Evolutionary conservation across 37 sponge, comb jelly and placozoan species (phyloP), one percentile per base, ranked within the genome.

Genomic region (Beroe ovata): DNA sequence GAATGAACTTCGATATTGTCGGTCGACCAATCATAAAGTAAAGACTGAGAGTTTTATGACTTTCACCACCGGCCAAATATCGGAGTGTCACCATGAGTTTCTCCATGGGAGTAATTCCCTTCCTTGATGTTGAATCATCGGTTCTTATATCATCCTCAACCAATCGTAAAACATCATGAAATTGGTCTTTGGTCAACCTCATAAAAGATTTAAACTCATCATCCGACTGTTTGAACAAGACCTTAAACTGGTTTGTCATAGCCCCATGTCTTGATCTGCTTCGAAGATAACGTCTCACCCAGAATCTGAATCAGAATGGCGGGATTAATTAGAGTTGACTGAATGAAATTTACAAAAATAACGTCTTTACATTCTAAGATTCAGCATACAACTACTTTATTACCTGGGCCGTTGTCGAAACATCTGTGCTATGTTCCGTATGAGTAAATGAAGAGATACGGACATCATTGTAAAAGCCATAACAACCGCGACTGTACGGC

Each of bases 21-120:
- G 69, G 35, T 18, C 69, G 69, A 1, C 69, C 69, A 66, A 66
- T 66, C 69, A 66, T 66, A 66, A 66, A 66, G 36, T 66, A 66
- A 34, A 66, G 36, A 26, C 35, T 33, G 2, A 66, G 69, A 33
- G 69, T 66, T 8, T 1, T 34, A 66, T 66, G 69, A 30, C 36
- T 66, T 37, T 66, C 69, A 14, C 69, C 69, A 19, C 69, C 69
- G 34, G 69, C 69, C 34, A 66, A 32, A 16, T 32, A 66, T 11
- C 69, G 69, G 3, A 66, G 35, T 14, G 69, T 66, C 1, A 66
- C 69, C 69, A 66, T 66, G 32, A 66, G 16, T 18, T 66, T 26
- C 36, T 66, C 69, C 16, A 34, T 66, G 25, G 69, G 36, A 66
- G 69, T 34, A 29, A 66, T 66, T 29, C 69, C 69, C 8, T 33